A percentile compares a stretch with the other conserved stretches of the same genome.
Evolutionary conservation across 2,797 vertebrate species (phyloP).

Genomic region (Pitangus sulphuratus): DNA sequence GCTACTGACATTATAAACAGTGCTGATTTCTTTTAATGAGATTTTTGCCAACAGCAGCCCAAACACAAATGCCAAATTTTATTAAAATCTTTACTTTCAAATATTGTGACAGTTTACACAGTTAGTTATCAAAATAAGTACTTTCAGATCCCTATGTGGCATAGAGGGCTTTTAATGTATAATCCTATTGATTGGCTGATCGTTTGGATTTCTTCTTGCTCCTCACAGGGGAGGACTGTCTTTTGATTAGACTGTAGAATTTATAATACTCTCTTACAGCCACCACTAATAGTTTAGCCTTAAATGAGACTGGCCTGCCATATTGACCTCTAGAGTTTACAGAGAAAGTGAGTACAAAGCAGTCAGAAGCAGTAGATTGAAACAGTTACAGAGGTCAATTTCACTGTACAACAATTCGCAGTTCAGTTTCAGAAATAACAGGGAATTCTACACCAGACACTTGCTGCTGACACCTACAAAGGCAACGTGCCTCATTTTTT

Average conservation of each 20-base stretch:
- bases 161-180: not conserved
- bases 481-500: not conserved
- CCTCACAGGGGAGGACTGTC: not conserved
- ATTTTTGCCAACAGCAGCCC: not conserved
- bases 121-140: not conserved
- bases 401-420: not conserved
- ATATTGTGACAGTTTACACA: not conserved
- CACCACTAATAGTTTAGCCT: not conserved
- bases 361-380: not conserved
- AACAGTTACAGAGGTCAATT: not conserved
- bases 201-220: not conserved
- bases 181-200: not conserved
- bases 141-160: not conserved
- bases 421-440: not conserved
- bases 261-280: not conserved
- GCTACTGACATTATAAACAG: conserved; percentile 1
- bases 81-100: conserved; percentile 30
- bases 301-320: not conserved
- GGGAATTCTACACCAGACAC: not conserved
- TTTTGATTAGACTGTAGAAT: conserved; percentile 24
- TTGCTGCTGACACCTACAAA: not conserved
- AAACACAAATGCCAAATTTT: conserved; percentile 10
- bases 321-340: not conserved
- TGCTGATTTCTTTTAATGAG: conserved; percentile 8
- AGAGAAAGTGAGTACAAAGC: not conserved